These are phyloP conservation scores for Labroides dimidiatus DNA, from an alignment of 2,797 vertebrate genomes.

Conservation along the genomic window DNA sequence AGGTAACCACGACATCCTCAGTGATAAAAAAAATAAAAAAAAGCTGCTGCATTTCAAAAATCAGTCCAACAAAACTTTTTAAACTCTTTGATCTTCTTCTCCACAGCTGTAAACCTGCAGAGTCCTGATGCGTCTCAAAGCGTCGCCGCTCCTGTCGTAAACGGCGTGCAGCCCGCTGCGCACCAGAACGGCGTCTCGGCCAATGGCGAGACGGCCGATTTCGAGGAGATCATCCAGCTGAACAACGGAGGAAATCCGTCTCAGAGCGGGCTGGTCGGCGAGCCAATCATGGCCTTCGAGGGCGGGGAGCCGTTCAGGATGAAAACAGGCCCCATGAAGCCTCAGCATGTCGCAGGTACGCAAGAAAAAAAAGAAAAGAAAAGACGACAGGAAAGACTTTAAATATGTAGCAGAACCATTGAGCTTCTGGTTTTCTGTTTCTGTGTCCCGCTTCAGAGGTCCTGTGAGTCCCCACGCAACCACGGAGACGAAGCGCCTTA, in stretches of 20 bases:
- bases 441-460: slow-evolving; percentile 76
- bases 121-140: slow-evolving; percentile 54
- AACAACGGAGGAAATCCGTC: slow-evolving; percentile 66
- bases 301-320: slow-evolving; percentile 92
- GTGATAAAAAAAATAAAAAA: background rate
- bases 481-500: slow-evolving; percentile 57
- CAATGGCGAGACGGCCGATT: slow-evolving; percentile 78
- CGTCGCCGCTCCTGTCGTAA: slow-evolving; percentile 77
- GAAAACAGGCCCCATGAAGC: slow-evolving; percentile 90
- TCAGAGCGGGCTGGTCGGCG: slow-evolving; percentile 64
- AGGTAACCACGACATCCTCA: slow-evolving; percentile 36
- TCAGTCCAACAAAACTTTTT: background rate
- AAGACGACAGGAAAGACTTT: too few species aligned
- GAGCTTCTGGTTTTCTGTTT: background rate
- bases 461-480: slow-evolving; percentile 71
- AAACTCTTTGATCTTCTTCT: background rate
- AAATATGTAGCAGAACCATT: too few species aligned
- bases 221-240: slow-evolving; percentile 80
- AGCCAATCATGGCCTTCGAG: slow-evolving; percentile 89
- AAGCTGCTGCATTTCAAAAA: background rate
- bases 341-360: slow-evolving; percentile 93
- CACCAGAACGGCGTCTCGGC: slow-evolving; percentile 92
- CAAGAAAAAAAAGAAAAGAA: too few species aligned
- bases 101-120: slow-evolving; percentile 56
- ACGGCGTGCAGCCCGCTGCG: slow-evolving; percentile 85